Evolutionary conservation across 2,113 vertebrate genomes (phyloP), one percentile per base, ranked within the genome.

Genomic region (Gymnogyps californianus): DNA sequence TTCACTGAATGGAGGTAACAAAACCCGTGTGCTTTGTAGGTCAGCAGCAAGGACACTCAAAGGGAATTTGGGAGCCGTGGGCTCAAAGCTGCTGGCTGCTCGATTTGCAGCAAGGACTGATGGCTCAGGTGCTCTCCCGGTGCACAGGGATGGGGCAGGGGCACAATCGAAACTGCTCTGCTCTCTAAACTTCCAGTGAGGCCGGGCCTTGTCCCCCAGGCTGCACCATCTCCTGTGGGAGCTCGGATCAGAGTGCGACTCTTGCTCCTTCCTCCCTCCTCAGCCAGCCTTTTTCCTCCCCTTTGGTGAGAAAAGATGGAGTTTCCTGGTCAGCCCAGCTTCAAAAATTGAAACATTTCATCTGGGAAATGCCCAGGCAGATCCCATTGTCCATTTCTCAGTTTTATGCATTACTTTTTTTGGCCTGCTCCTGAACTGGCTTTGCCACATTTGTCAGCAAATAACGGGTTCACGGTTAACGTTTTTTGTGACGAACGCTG

Each of bases 81-180:
- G 17, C 42, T 62, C 42, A 72, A 59, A 62, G 36, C 19, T 1
- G 0, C 38, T 71, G 46, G 21, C 34, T 52, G 26, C 58, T 88
- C 2, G 0, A 12, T 77, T 57, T 81, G 46, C 42, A 36, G n/a
- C 8, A 66, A 28, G 42, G 36, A 66, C 52, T 51, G 51, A 36
- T 26, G 57, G 36, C 32, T 67, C 46, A 29, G 28, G 18, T 51
- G 22, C 25, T 80, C 13, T 71, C 11, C 10, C 2, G 2, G 26
- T 69, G 8, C 14, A 36, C 29, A 19, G 24, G 22, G 15, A 65
- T n/a, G 25, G 32, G 40, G 11, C 40, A 49, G 42, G 34, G 22
- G 13, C 1, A 1, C 55, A 55, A 46, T 1, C 0, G 0, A 51
- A 70, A 75, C 17, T 75, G 10, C 32, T 79, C 44, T 46, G 32